Base-by-base conservation (phyloP, 2,888 invertebrate species). In the Lasioglossum pauxillum region DNA sequence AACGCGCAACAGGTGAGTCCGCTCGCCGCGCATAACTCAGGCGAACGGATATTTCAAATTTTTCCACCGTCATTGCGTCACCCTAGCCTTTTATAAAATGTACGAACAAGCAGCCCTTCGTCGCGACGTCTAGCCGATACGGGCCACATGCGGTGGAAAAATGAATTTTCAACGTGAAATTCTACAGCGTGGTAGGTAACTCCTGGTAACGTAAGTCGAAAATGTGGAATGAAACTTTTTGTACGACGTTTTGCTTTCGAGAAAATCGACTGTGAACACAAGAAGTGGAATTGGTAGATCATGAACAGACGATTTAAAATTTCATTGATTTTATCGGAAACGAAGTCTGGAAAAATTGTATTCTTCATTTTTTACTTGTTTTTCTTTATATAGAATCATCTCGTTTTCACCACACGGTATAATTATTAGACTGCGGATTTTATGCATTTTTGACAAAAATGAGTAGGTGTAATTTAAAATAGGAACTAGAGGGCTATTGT, bases 1-100 rank as follows among this genome's bases (percentile, higher is more conserved):
- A 93, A 93, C 90, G 92, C 87, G 93, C 93, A 94, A 93, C 94
- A 94, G 93, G 94, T 94, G 92, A 87, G 90, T 86, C 83, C 88
- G 88, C 87, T 89, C 86, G 86, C 81, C 79, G 75, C 82, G 82
- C 90, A 89, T 90, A 86, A 90, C 88, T 89, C 90, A 86, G 80
- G 53, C 73, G 88, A 84, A 88, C 88, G 84, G 87, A 88, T 90
- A 87, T 90, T 89, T 89, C 90, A 83, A 90, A 92, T 88, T 85
- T 90, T 84, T 83, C 83, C 77, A 57, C 78, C 87, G 75, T 83
- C 85, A 72, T 79, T 80, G 75, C 71, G 75, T 72, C 79, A 57
- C 46, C 69, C 78, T 77, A 46, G 71, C 53, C 80, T 81, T 71
- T 82, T 53, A 72, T n/a, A 75, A 78, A 90, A 74, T 79, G 60